A percentile compares a stretch with the other conserved stretches of the same genome.
Evolutionary conservation across 2,797 vertebrate genomes (phyloP).

Genomic region (Myotis vivesi): DNA sequence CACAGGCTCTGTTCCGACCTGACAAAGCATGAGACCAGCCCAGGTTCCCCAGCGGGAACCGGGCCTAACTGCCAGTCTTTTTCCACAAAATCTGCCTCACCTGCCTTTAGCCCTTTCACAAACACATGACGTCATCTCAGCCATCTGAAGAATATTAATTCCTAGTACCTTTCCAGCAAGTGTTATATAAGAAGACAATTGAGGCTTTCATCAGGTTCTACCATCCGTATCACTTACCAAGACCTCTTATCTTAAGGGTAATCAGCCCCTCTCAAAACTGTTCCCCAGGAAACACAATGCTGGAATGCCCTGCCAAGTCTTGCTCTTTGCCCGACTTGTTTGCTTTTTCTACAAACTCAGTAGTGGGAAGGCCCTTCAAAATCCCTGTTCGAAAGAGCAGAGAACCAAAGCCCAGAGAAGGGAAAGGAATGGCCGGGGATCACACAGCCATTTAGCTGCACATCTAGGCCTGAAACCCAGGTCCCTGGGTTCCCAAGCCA

Average conservation of each 20-base stretch:
- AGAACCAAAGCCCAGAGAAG: background rate
- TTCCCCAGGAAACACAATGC: slow-evolving; percentile 57
- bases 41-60: background rate
- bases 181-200: slow-evolving; percentile 70
- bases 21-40: background rate
- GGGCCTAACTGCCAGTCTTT: slow-evolving; percentile 28
- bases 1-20: background rate
- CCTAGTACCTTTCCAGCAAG: slow-evolving; percentile 54
- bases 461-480: background rate
- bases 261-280: slow-evolving; percentile 60
- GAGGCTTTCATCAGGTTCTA: slow-evolving; percentile 54
- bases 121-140: slow-evolving; percentile 72
- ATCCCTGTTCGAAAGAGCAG: background rate
- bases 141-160: slow-evolving; percentile 69
- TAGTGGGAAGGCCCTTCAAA: slow-evolving; percentile 6
- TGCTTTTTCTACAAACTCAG: slow-evolving; percentile 19
- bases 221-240: slow-evolving; percentile 58
- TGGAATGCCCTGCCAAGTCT: slow-evolving; percentile 26
- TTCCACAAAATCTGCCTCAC: slow-evolving; percentile 57
- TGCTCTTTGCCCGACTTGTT: background rate
- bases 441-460: background rate
- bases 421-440: background rate
- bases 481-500: background rate
- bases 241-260: slow-evolving; percentile 62
- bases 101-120: slow-evolving; percentile 63